phyloP scores from a whole-genome alignment of 2,113 vertebrate genomes.

The Caranx ignobilis region DNA sequence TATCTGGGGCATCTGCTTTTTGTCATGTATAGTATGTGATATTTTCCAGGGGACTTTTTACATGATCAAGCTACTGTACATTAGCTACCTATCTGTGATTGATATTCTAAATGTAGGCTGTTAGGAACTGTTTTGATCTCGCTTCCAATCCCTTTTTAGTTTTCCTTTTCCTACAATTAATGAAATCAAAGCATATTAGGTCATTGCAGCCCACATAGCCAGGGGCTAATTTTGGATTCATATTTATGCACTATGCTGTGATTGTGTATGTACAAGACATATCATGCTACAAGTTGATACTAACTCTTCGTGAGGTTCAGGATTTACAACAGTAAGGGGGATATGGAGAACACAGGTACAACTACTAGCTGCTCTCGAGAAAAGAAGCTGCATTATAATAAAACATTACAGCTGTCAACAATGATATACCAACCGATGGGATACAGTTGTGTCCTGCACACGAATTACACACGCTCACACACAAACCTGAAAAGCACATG shows the following conservation, averaged over 20 bases:
- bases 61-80: conserved; percentile 30
- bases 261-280: neutral
- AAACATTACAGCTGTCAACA: conserved; percentile 65
- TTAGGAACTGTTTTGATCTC: neutral
- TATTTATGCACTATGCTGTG: neutral
- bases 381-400: conserved; percentile 59
- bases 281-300: conserved; percentile 15
- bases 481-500: conserved; percentile 64
- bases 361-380: conserved; percentile 38
- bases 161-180: neutral
- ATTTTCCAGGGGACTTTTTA: conserved; percentile 37
- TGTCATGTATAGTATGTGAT: conserved; percentile 14
- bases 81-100: conserved; percentile 9
- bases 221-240: neutral
- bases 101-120: neutral
- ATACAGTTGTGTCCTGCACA: conserved; percentile 10
- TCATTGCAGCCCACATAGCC: neutral
- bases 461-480: conserved; percentile 14
- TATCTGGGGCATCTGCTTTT: conserved; percentile 56
- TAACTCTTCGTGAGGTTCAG: conserved; percentile 12
- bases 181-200: neutral
- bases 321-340: conserved; percentile 56
- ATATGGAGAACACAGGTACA: conserved; percentile 48
- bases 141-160: neutral
- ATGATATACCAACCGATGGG: conserved; percentile 55